Evolutionary conservation across 2,113 vertebrate species (phyloP).

Genomic region (Crocuta crocuta): DNA sequence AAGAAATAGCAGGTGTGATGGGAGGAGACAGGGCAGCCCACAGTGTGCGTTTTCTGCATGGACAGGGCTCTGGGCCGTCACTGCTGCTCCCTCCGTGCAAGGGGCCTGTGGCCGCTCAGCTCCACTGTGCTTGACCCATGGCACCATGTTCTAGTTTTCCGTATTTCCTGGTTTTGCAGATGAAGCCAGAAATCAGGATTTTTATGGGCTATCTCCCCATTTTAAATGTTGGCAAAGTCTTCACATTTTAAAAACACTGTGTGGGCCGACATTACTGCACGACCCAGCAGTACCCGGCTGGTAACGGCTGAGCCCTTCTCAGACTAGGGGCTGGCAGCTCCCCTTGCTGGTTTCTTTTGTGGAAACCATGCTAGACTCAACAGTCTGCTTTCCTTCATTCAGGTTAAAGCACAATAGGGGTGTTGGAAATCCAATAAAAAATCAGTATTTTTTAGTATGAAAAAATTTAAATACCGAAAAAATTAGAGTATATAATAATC

Average conservation of each 20-base stretch:
- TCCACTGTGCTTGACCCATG: fast-evolving
- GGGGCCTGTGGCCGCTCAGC: background rate
- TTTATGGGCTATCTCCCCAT: background rate
- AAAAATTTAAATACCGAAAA: background rate
- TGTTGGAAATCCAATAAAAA: background rate
- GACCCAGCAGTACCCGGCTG: background rate
- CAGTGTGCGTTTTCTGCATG: too few species aligned
- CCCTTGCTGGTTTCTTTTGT: background rate
- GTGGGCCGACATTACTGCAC: too few species aligned
- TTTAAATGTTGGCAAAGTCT: background rate
- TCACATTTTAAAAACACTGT: background rate
- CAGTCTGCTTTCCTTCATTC: background rate
- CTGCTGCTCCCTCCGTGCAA: background rate
- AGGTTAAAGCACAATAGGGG: background rate
- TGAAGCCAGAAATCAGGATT: background rate
- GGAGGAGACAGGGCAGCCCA: background rate
- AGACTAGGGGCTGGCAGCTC: background rate
- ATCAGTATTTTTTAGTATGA: background rate
- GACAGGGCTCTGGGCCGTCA: fast-evolving
- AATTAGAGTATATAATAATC: background rate
- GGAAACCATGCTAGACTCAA: background rate
- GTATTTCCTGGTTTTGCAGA: background rate
- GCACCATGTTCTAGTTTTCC: fast-evolving
- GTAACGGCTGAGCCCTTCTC: background rate
- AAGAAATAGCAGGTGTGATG: background rate